Base-by-base conservation (phyloP, 1,140 invertebrate species). In the Aplysia californica region DNA sequence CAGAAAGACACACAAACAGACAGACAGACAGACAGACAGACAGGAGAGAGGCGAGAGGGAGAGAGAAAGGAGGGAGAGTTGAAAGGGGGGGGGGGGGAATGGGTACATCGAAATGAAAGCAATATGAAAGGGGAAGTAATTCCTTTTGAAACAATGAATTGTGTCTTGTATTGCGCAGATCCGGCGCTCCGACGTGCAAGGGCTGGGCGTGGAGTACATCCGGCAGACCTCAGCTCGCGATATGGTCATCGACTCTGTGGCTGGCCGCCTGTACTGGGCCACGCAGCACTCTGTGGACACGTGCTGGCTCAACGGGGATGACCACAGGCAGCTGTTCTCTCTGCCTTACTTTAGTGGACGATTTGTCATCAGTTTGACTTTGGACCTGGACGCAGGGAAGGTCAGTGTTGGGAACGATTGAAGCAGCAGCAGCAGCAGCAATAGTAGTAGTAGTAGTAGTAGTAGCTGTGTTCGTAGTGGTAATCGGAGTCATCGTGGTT, bases 181-280 rank as follows among this genome's bases (percentile, higher is more conserved):
- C 79, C 92, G 92, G 1, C 86, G 94, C 81, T 92, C 92, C 1
- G 93, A 93, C 87, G 84, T 94, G 0, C 91, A 93, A 83, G 94
- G 93, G 20, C 18, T 90, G n/a, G 90, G 93, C 26, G 92, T 93
- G 79, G 95, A 96, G 86, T 93, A 93, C 5, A 92, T 97, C 65
- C 93, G 95, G 75, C 90, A 95, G 20, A 94, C 94, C 1, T 92
- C 94, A 26, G 95, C 95, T 3, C 94, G 94, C 83, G 94, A 95
- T 82, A 87, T 97, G 23, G 93, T 93, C 26, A 93, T 97, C 31
- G 96, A 98, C 87, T 93, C 95, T 0, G 80, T 94, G 3, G 92
- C 93, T 79, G 96, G 95, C 0, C 94, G 94, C 79, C 91, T 98
- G 26, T 96, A 97, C 84, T 98, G 96, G 94, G 94, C 95, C 10